Percentiles rank a stretch among this genome's conserved stretches.
These are phyloP conservation scores for Pampus argenteus DNA, from an alignment of 2,797 vertebrate species.

Conservation along the genomic window DNA sequence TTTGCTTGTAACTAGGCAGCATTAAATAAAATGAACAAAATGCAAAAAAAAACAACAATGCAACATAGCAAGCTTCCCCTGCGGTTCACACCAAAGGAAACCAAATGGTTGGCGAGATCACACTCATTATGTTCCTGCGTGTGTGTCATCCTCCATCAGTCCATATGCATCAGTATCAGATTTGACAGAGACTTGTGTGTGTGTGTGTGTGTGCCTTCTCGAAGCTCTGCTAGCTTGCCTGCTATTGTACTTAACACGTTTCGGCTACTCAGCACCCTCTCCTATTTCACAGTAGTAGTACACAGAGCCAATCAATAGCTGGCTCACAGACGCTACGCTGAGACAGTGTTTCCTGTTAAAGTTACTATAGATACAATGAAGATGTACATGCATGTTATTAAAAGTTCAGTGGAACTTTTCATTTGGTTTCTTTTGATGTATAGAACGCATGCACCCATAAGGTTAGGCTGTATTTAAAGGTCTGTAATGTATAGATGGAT, in stretches of 20 bases:
- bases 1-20: conserved; percentile 16
- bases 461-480: conserved; percentile 41
- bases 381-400: too few species aligned
- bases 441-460: too few species aligned
- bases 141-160: conserved; percentile 36
- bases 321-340: conserved; percentile 33
- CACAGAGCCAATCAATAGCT: conserved; percentile 67
- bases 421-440: too few species aligned
- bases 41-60: conserved; percentile 13
- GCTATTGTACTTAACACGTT: conserved; percentile 58
- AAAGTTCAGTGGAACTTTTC: too few species aligned
- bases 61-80: conserved; percentile 11
- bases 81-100: conserved; percentile 11
- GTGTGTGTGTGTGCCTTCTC: conserved; percentile 6
- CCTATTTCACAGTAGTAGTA: conserved; percentile 66
- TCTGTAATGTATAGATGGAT: conserved; percentile 61
- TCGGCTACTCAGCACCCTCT: conserved; percentile 65
- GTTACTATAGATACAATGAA: neutral
- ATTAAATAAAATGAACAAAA: conserved; percentile 45
- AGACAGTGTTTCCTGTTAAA: neutral
- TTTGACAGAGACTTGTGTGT: conserved; percentile 46
- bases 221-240: conserved; percentile 25
- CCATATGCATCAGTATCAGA: conserved; percentile 33
- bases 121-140: conserved; percentile 32
- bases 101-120: conserved; percentile 41